Conservation (phyloP, 2,797 vertebrate genomes). For the Cynopterus sphinx region DNA sequence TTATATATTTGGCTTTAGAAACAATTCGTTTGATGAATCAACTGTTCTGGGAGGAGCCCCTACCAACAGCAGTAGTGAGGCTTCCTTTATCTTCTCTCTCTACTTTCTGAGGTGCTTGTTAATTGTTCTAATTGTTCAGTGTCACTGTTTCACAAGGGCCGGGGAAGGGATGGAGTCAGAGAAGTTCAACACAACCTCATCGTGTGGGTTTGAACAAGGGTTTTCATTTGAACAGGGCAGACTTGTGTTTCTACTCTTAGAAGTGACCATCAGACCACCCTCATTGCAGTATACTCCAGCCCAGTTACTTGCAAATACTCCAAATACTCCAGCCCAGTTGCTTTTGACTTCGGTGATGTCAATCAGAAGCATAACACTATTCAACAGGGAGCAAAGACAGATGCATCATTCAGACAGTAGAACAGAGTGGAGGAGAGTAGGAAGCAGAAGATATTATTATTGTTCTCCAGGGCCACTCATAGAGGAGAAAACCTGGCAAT, state of each 20-base stretch:
- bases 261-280: background rate
- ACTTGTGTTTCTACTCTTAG: background rate
- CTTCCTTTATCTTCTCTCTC: background rate
- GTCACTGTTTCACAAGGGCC: background rate
- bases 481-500: conserved; percentile 75
- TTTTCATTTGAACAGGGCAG: background rate
- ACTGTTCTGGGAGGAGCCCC: background rate
- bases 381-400: background rate
- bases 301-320: background rate
- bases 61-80: background rate
- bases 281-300: background rate
- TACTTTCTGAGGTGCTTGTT: background rate
- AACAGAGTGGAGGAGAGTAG: background rate
- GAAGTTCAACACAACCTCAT: rapidly evolving
- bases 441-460: conserved; percentile 67
- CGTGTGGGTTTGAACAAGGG: background rate
- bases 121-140: background rate
- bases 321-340: background rate
- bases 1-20: conserved; percentile 39
- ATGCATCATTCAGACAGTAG: background rate
- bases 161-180: background rate
- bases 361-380: background rate
- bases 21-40: conserved; percentile 9
- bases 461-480: conserved; percentile 79
- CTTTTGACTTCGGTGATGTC: background rate